Evolutionary conservation across 2,888 invertebrate species (phyloP), one percentile per base, ranked within the genome.

Genomic region (Morpho achilles): DNA sequence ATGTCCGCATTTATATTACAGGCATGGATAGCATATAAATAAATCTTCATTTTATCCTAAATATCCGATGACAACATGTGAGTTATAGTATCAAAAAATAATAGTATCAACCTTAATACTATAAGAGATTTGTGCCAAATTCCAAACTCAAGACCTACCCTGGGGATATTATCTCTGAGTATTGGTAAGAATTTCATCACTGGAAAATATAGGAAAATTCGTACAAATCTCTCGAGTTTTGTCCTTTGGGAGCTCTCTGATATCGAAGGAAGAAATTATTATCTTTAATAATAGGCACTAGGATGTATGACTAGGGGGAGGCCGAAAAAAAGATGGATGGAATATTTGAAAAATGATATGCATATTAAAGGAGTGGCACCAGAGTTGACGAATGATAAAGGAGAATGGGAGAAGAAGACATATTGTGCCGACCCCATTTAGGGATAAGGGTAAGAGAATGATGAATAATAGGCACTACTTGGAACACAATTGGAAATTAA

Each of bases 161-260:
- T 7, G 47, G 60, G 60, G 58, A 58, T 55, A 40, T 55, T 56
- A 52, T 45, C 9, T 44, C 56, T 39, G 51, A 52, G 60, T 50
- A 32, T 62, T 58, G 60, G 64, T 54, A 57, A 60, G 58, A 64
- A 64, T 64, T 64, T 59, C 64, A 64, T 64, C 62, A 47, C 59
- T 59, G 57, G 59, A 64, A 62, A 64, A 60, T 64, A 62, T 60
- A 60, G 56, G 62, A 64, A 60, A 64, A 62, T 57, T 57, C 56
- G 58, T 10, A 57, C 57, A 47, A 58, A 59, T 58, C 49, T 43
- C 60, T 52, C 51, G 16, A 58, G 55, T 56, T 16, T 7, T 45
- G 22, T 41, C 62, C 51, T 56, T 0, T 7, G 64, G 58, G 63
- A 51, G 42, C 46, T 8, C 49, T 32, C 23, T 50, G 9, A 44